Base-by-base conservation (phyloP, 2,888 invertebrate species). In the Isotomurus palustris region DNA sequence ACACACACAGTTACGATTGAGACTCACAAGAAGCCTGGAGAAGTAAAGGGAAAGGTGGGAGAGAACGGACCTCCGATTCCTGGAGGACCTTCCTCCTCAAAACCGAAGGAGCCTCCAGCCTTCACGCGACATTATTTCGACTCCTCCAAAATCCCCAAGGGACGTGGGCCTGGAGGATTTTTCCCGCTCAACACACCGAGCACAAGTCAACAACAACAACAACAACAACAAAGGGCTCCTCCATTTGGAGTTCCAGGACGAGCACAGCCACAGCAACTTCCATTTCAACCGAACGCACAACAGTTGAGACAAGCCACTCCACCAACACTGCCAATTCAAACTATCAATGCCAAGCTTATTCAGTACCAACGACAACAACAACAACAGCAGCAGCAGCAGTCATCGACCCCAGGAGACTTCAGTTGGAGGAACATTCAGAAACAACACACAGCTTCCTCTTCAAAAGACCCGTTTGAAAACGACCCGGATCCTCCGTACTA, bases 81-180 rank as follows among this genome's bases (percentile, higher is more conserved):
- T 10, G 8, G 14, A 14, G 32, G 32, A 28, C 21, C 25, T 6
- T 43, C 44, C 1, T 28, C 51, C 2, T 25, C 45, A 24, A 57
- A 57, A 21, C 57, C 51, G 27, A 51, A 51, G n/a, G 43, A 27
- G n/a, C 58, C 53, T 4, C 69, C 69, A 1, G 69, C 69, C 43
- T 69, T 69, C 53, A 69, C 69, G 5, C 65, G 67, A 6, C 69
- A 67, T 58, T 66, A 67, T 43, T 64, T 69, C 53, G 69, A 69
- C 50, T 69, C 69, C 2, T 64, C 66, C 1, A 66, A 68, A 63
- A 67, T 68, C 25, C 32, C 32, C 14, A 49, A 49, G 35, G 49
- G 29, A 28, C 6, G 6, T 28, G 22, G 28, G 3, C n/a, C 14
- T 25, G 28, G 3, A 38, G 25, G 44, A 45, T n/a, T n/a, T n/a